Conservation (phyloP, 2,113 vertebrate genomes). For the Naja naja region DNA sequence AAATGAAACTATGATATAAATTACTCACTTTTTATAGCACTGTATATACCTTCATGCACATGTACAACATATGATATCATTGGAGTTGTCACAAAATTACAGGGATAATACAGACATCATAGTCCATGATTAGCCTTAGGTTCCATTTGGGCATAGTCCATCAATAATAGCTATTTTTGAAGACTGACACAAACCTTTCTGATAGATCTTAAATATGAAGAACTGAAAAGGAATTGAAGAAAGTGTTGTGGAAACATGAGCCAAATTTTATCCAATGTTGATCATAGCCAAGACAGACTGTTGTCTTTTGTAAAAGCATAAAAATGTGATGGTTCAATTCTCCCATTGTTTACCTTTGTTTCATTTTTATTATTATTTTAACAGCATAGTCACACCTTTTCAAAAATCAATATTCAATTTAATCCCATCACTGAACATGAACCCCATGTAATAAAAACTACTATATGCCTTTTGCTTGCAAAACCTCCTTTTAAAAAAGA, state of each 20-base stretch:
- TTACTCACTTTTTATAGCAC: neutral
- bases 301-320: neutral
- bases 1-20: neutral
- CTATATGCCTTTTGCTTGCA: conserved; percentile 46
- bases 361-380: conserved; percentile 38
- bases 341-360: conserved; percentile 34
- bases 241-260: neutral
- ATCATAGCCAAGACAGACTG: neutral
- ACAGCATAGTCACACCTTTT: conserved; percentile 52
- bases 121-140: neutral
- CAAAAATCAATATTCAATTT: conserved; percentile 67
- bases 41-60: neutral
- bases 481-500: conserved; percentile 25
- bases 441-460: conserved; percentile 40
- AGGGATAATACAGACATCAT: neutral
- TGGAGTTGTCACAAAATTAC: neutral
- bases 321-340: conserved; percentile 36
- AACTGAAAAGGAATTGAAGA: neutral
- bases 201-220: neutral
- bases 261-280: neutral
- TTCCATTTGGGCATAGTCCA: neutral
- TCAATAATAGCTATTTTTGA: neutral
- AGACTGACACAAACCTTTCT: neutral
- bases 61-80: neutral
- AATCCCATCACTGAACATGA: conserved; percentile 53